Conservation (phyloP, 2,797 vertebrate genomes). For the Eidolon dupreanum region DNA sequence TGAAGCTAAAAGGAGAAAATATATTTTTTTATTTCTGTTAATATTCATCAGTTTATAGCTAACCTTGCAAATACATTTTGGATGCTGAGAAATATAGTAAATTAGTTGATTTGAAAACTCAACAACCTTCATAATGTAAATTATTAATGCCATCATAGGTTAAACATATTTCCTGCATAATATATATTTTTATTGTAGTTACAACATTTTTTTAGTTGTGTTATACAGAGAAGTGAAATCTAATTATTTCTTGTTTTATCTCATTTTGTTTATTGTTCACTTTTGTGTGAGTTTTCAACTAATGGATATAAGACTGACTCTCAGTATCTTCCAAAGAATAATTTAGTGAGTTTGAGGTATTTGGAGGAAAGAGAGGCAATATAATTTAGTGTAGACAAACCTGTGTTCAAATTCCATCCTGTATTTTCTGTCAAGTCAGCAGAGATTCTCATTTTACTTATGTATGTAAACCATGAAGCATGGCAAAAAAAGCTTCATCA, state of each 20-base stretch:
- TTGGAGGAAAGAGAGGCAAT: background rate
- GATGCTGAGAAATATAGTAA: conserved; percentile 81
- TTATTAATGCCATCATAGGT: conserved; percentile 83
- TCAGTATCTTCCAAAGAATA: background rate
- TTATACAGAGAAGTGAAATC: conserved; percentile 65
- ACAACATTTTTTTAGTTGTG: conserved; percentile 72
- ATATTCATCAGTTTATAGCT: conserved; percentile 79
- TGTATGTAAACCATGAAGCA: background rate
- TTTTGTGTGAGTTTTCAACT: background rate
- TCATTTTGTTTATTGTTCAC: conserved; percentile 45
- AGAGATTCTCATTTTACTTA: background rate
- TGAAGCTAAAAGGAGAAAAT: conserved; percentile 57
- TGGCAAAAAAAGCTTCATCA: background rate
- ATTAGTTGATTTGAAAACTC: conserved; percentile 82
- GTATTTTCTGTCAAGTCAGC: background rate
- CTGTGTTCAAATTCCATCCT: background rate
- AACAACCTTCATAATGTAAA: conserved; percentile 82
- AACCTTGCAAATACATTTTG: conserved; percentile 77
- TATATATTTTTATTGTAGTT: conserved; percentile 73
- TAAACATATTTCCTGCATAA: conserved; percentile 79
- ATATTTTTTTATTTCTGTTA: conserved; percentile 42
- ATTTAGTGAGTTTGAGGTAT: background rate
- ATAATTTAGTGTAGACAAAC: background rate
- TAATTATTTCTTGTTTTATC: conserved; percentile 74
- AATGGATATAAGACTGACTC: background rate